These are phyloP conservation scores for Clarias fuscus DNA, from an alignment of 2,797 vertebrate genomes.

Conservation along the genomic window DNA sequence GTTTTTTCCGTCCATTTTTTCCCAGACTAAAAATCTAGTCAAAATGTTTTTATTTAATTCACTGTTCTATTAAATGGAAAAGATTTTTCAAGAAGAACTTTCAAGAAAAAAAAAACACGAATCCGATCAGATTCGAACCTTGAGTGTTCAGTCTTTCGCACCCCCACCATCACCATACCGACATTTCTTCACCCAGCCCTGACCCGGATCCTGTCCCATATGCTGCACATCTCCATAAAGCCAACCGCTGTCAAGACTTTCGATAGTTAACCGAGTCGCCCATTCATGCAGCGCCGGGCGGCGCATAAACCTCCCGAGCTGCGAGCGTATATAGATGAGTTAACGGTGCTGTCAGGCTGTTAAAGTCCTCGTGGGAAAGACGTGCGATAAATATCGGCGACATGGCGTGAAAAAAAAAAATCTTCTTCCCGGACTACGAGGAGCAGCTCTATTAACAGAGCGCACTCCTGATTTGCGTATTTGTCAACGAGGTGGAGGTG, in stretches of 20 bases:
- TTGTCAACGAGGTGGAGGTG: constrained; percentile 54
- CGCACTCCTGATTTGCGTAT: constrained; percentile 49
- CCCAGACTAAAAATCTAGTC: too few relatives aligned
- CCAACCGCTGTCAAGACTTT: constrained; percentile 15
- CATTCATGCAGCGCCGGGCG: constrained; percentile 10
- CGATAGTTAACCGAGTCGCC: constrained; percentile 29
- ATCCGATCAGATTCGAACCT: too few relatives aligned
- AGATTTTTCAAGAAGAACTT: too few relatives aligned
- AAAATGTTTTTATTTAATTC: too few relatives aligned
- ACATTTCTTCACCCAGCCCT: neutral
- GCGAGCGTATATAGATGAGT: constrained; percentile 45
- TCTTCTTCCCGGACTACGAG: constrained; percentile 38
- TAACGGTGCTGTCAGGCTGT: constrained; percentile 50
- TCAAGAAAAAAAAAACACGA: too few relatives aligned
- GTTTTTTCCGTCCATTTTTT: too few relatives aligned
- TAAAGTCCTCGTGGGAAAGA: constrained; percentile 48
- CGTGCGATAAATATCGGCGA: constrained; percentile 50
- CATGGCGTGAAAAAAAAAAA: constrained; percentile 35
- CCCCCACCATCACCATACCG: too few relatives aligned
- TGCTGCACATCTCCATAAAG: constrained; percentile 19
- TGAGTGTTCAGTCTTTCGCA: too few relatives aligned
- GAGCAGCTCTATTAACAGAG: constrained; percentile 52
- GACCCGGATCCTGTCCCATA: neutral
- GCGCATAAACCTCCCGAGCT: constrained; percentile 39
- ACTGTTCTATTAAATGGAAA: too few relatives aligned